Evolutionary conservation across 2,797 vertebrate genomes (phyloP).

Genomic region (Geotria australis): DNA sequence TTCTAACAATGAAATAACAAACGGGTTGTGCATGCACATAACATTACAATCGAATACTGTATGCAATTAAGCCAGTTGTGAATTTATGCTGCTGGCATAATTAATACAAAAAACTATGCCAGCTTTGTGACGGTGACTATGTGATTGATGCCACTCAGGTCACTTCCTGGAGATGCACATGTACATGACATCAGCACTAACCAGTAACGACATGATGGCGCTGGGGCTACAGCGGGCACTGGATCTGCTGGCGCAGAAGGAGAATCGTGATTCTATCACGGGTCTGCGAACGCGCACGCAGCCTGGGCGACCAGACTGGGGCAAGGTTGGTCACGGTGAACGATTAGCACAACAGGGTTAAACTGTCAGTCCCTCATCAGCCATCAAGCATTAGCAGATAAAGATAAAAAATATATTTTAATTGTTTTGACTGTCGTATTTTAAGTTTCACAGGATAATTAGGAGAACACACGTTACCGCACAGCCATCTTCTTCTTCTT

Average conservation of each 20-base stretch:
- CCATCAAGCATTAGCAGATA: neutral
- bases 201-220: conserved; percentile 53
- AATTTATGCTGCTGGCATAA: too few relatives aligned
- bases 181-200: conserved; percentile 47
- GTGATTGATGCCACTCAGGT: conserved; percentile 8
- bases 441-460: neutral
- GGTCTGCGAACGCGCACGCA: conserved; percentile 38
- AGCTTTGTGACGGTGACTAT: too few relatives aligned
- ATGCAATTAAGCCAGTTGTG: too few relatives aligned
- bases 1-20: too few relatives aligned
- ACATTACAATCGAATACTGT: too few relatives aligned
- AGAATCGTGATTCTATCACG: conserved; percentile 36
- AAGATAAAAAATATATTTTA: neutral
- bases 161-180: conserved; percentile 56
- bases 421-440: neutral
- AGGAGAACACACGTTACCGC: neutral
- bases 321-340: conserved; percentile 13
- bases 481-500: too few relatives aligned
- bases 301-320: conserved; percentile 40
- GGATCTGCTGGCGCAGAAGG: conserved; percentile 41
- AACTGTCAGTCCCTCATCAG: neutral
- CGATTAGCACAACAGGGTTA: neutral
- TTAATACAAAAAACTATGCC: too few relatives aligned
- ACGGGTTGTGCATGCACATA: too few relatives aligned
- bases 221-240: conserved; percentile 59